Evolutionary conservation across 2,888 invertebrate species (phyloP).

Genomic region (Spialia ferax): DNA sequence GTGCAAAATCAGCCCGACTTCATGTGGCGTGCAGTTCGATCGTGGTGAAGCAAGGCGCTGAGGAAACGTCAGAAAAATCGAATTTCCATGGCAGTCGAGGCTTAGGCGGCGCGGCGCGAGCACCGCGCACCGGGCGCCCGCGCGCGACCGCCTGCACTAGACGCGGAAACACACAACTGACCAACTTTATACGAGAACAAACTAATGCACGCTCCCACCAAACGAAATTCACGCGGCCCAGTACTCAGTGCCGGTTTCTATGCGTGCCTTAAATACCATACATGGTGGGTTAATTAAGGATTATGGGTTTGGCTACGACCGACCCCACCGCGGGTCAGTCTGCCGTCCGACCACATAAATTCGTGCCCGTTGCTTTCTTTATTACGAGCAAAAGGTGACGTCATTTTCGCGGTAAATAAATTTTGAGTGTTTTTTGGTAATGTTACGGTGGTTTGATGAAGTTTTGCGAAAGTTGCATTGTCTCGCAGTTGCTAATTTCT

Average conservation of each 20-base stretch:
- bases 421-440: constrained; percentile 29
- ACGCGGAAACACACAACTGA: constrained; percentile 40
- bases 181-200: constrained; percentile 45
- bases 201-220: constrained; percentile 53
- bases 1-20: constrained; percentile 80
- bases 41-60: constrained; percentile 82
- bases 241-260: constrained; percentile 57
- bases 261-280: constrained; percentile 50
- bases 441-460: constrained; percentile 18
- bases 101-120: constrained; percentile 82
- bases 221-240: constrained; percentile 43
- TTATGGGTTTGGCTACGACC: constrained; percentile 73
- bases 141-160: constrained; percentile 57
- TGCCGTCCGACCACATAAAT: constrained; percentile 71
- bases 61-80: constrained; percentile 86
- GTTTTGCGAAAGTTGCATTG: constrained; percentile 66
- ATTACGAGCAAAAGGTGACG: constrained; percentile 84
- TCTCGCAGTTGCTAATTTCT: constrained; percentile 57
- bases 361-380: constrained; percentile 68
- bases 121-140: constrained; percentile 77
- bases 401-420: constrained; percentile 72
- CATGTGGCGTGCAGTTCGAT: constrained; percentile 84
- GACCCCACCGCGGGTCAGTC: constrained; percentile 66
- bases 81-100: constrained; percentile 85
- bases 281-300: constrained; percentile 73